Evolutionary conservation across 2,797 vertebrate genomes (phyloP), one percentile per base, ranked within the genome.

Genomic region (Florisuga fusca): DNA sequence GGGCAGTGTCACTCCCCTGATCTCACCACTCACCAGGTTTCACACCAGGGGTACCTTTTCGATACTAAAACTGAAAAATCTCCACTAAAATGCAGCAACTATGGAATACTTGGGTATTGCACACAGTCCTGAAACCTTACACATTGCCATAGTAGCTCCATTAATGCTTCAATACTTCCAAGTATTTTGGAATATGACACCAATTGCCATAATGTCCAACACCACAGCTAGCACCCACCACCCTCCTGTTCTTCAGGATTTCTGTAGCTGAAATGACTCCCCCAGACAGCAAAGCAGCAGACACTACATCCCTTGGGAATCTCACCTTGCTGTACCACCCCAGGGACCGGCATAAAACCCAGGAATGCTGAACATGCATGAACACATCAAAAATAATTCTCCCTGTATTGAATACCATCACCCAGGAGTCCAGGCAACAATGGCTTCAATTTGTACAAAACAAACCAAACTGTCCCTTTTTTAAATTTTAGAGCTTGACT

Each of bases 291-390:
- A 68, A 36, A 23, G 17, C 72, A 93, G 61, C 26, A 50, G 14
- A 29, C 23, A 9, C 1, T 34, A 64, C 26, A 69, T 26, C 23
- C 10, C 38, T 3, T 9, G 10, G 36, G 41, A 64, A 57, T 8
- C 48, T 9, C 45, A 43, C 4, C 16, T 21, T 53, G 31, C 58
- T 68, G 6, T 15, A 53, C 33, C 23, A 91, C 0, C 25, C 21
- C 4, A 66, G n/a, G 36, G 29, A 45, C 46, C 8, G 18, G 0
- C 19, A 67, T 6, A 34, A 3, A 45, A 75, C 15, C 1, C 5
- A 11, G 1, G 1, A 61, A 57, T 21, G 29, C 43, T 34, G 34
- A 51, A 59, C 25, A 6, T 0, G 1, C 8, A 63, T 0, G 2
- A 12, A 34, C 27, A 1, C 6, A 69, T 8, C 6, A 55, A 74